Evolutionary conservation across 1,140 invertebrate genomes (phyloP), one percentile per base, ranked within the genome.

Genomic region (Euwallacea similis): DNA sequence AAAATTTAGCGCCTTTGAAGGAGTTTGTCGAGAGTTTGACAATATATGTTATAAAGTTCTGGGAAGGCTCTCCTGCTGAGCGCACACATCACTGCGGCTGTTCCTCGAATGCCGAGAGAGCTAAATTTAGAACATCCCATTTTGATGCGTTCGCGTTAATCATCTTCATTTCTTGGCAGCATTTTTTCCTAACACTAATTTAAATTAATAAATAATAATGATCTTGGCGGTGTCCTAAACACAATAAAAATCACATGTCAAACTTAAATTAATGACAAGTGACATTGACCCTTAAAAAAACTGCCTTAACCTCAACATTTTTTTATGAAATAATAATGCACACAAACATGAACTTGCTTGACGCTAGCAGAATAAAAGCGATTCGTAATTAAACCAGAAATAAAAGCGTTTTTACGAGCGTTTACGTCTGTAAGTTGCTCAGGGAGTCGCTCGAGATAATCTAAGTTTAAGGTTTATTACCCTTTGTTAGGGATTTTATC

Each of bases 401-500:
- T 63, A 63, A 63, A 63, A 63, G 42, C 44, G 7, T 13, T 63
- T 63, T 63, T 63, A 63, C 61, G 61, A 63, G 61, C 61, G 11
- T 63, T 63, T 63, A 16, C 61, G 61, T 63, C 61, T 63, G 21
- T 33, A 33, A 33, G 42, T 63, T 47, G 47, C n/a, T 63, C 47
- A 63, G 61, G 43, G 61, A 50, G 42, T 63, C 61, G 61, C 41
- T 42, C 21, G 55, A 21, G 42, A 63, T 63, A 63, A 63, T 63
- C 61, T 63, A 63, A 21, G 61, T 63, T 42, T 63, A 63, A 47
- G 61, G 61, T 63, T 63, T 63, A 63, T 63, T 63, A 63, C 61
- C 42, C 61, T 63, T 63, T 63, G 61, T 63, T 63, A 63, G 21
- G 15, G 61, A 47, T 47, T 63, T 63, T 63, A 47, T 47, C 3